These are phyloP conservation scores for Lypha dubia DNA, from an alignment of 2,888 invertebrate genomes.

Conservation along the genomic window DNA sequence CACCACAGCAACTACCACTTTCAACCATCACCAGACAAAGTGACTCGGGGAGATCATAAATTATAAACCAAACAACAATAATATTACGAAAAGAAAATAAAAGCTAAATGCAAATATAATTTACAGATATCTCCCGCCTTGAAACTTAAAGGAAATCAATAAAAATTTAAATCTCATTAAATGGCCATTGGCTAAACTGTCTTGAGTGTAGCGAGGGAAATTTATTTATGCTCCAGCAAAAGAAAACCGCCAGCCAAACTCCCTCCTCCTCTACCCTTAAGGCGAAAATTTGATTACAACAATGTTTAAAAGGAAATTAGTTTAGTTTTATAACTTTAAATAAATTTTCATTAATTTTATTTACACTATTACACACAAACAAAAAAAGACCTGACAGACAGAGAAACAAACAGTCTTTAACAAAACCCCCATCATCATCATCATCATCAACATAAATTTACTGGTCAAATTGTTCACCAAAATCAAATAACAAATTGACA, in stretches of 20 bases:
- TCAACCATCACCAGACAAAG: slow-evolving; percentile 45
- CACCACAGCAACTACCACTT: too few relatives aligned
- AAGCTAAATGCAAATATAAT: slow-evolving; percentile 53
- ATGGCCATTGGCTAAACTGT: slow-evolving; percentile 66
- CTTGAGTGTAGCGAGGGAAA: slow-evolving; percentile 52
- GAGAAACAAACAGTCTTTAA: neutral
- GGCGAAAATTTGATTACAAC: slow-evolving; percentile 58
- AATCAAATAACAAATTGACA: slow-evolving; percentile 65
- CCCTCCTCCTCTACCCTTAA: neutral
- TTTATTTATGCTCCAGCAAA: slow-evolving; percentile 40
- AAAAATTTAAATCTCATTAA: slow-evolving; percentile 69
- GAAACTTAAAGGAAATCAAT: slow-evolving; percentile 67
- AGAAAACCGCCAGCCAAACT: neutral
- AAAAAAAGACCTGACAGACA: neutral
- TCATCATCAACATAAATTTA: slow-evolving; percentile 48
- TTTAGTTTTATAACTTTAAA: slow-evolving; percentile 61
- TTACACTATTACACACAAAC: slow-evolving; percentile 47
- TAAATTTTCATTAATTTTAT: slow-evolving; percentile 69
- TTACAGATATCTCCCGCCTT: slow-evolving; percentile 32
- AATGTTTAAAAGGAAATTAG: slow-evolving; percentile 71
- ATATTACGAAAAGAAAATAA: slow-evolving; percentile 29
- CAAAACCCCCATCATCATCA: neutral
- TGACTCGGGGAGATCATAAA: slow-evolving; percentile 64
- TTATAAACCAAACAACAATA: slow-evolving; percentile 55
- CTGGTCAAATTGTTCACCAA: slow-evolving; percentile 47